phyloP scores from a whole-genome alignment of 2,888 invertebrate species.

The Arctia plantaginis region DNA sequence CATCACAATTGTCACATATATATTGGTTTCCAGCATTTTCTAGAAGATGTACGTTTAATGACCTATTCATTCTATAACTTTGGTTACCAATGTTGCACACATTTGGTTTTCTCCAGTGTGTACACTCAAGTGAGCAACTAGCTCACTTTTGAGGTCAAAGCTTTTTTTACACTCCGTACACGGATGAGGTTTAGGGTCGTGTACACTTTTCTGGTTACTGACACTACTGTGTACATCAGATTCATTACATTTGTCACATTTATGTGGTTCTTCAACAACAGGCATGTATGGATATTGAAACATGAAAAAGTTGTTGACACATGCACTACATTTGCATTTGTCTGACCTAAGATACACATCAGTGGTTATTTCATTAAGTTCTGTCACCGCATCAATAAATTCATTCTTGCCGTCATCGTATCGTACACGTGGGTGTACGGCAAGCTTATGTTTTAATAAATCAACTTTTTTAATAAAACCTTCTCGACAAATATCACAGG shows the following conservation, averaged over 20 bases:
- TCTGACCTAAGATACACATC: neutral
- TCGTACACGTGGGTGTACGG: neutral
- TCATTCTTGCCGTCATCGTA: neutral
- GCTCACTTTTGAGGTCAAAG: neutral
- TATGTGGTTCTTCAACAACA: neutral
- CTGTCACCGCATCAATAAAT: neutral
- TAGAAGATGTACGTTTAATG: too few relatives aligned
- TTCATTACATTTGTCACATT: neutral
- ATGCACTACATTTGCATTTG: neutral
- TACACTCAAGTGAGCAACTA: neutral
- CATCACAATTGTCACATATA: too few relatives aligned
- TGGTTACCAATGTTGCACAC: too few relatives aligned
- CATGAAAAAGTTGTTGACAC: neutral
- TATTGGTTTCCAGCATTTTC: too few relatives aligned
- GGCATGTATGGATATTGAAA: neutral
- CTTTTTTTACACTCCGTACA: neutral
- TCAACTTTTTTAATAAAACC: neutral
- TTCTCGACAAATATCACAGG: neutral
- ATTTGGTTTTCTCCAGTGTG: neutral
- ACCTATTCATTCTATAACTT: too few relatives aligned
- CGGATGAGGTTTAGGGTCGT: too few relatives aligned
- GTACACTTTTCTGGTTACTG: neutral
- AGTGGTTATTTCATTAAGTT: neutral
- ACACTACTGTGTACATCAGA: neutral
- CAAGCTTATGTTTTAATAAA: neutral